phyloP scores from a whole-genome alignment of 2,113 vertebrate genomes.

The Thalassarche chlororhynchos region DNA sequence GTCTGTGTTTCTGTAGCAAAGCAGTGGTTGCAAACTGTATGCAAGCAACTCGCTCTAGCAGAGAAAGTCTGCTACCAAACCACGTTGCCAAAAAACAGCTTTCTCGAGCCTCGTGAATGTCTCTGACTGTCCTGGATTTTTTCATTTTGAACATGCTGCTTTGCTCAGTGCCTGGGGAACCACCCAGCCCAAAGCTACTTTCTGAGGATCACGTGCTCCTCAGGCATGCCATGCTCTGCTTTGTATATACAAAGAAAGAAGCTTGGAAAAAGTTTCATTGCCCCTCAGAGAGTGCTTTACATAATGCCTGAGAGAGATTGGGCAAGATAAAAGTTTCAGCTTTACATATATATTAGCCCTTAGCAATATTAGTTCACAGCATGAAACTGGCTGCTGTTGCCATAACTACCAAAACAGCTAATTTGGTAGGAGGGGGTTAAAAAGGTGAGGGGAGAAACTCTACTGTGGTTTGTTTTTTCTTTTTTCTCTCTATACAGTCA shows the following conservation, averaged over 20 bases:
- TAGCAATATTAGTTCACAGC: not conserved
- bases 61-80: not conserved
- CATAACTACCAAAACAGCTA: not conserved
- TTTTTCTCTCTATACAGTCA: not conserved
- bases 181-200: not conserved
- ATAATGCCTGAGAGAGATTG: not conserved
- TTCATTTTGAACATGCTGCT: not conserved
- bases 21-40: not conserved
- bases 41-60: not conserved
- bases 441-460: not conserved
- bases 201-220: not conserved
- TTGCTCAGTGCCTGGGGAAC: not conserved
- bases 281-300: not conserved
- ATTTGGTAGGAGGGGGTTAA: not conserved
- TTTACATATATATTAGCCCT: not conserved
- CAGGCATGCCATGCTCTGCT: not conserved
- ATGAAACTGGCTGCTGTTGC: not conserved
- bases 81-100: not conserved
- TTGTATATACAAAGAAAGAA: not conserved
- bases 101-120: rapidly evolving
- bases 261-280: not conserved
- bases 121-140: not conserved
- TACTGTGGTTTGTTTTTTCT: not conserved
- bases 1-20: not conserved
- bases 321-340: not conserved